Percentiles rank a stretch among this genome's conserved stretches.
These are phyloP conservation scores for Lagorchestes hirsutus DNA, from an alignment of 2,797 vertebrate species.

Conservation along the genomic window DNA sequence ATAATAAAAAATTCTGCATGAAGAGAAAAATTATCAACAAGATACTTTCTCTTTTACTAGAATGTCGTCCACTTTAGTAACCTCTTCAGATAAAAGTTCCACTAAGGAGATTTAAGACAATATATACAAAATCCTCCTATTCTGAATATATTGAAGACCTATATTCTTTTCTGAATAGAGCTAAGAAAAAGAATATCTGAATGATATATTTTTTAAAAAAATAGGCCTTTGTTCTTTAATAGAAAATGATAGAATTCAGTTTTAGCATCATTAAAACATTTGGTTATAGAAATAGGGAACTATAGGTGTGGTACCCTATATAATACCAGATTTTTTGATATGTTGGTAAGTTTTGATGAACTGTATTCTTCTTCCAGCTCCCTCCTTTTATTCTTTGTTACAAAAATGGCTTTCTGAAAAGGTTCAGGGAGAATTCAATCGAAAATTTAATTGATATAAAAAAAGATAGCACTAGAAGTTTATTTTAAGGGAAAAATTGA, in stretches of 20 bases:
- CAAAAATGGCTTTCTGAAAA: not conserved
- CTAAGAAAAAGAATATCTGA: conserved; percentile 19
- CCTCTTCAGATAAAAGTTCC: conserved; percentile 30
- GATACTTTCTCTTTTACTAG: conserved; percentile 57
- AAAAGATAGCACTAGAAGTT: not conserved
- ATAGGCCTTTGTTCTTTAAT: conserved; percentile 37
- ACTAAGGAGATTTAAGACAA: conserved; percentile 30
- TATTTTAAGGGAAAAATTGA: not conserved
- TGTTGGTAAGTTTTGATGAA: not conserved
- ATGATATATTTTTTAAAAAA: not conserved
- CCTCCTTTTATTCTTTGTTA: not conserved
- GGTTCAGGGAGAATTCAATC: not conserved
- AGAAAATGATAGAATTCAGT: not conserved
- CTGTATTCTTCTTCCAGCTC: not conserved
- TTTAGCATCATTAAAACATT: not conserved
- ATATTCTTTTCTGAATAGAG: not conserved
- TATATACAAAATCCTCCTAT: conserved; percentile 18
- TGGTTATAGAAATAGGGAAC: not conserved
- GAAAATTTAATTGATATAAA: not conserved
- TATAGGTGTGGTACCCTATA: not conserved
- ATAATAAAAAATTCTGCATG: conserved; percentile 1
- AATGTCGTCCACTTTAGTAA: conserved; percentile 53
- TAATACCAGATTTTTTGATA: not conserved
- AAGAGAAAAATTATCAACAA: conserved; percentile 21
- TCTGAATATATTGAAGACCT: conserved; percentile 22